A percentile compares a stretch with the other conserved stretches of the same genome.
phyloP scores from a whole-genome alignment of 2,113 vertebrate species.

The Lagopus leucura region DNA sequence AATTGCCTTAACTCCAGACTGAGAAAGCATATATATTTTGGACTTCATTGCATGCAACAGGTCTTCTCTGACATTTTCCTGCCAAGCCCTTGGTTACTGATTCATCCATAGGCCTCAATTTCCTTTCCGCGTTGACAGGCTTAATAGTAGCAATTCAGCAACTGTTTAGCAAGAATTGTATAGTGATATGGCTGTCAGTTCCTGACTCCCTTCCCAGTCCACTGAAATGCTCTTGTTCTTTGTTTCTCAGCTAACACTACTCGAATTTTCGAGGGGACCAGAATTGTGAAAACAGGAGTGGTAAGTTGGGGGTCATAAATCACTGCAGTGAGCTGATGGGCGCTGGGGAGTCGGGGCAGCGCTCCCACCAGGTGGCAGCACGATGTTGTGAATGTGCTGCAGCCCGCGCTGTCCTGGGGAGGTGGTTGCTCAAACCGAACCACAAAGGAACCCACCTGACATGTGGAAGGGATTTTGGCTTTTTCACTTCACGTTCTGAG shows the following conservation, averaged over 20 bases:
- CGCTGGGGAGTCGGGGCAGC: not conserved
- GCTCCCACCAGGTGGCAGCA: slow-evolving; percentile 76
- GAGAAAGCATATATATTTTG: accelerated
- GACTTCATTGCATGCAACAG: not conserved
- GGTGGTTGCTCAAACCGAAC: not conserved
- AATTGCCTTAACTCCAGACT: not conserved
- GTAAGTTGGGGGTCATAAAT: slow-evolving; percentile 78
- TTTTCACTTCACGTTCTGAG: not conserved
- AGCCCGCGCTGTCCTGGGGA: not conserved
- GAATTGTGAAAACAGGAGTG: slow-evolving; percentile 98
- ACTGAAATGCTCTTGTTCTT: slow-evolving; percentile 30
- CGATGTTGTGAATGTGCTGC: slow-evolving; percentile 43
- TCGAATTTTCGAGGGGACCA: slow-evolving; percentile 95
- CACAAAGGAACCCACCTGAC: not conserved
- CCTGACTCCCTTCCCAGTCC: not conserved
- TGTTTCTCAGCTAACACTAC: slow-evolving; percentile 92
- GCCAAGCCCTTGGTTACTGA: not conserved
- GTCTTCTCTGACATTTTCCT: not conserved
- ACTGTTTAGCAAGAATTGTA: not conserved
- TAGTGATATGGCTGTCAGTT: not conserved
- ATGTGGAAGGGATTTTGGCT: not conserved
- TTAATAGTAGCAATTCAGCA: not conserved
- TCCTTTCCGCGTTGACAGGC: not conserved
- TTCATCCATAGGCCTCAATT: not conserved
- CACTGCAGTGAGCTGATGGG: not conserved